Evolutionary conservation across 2,888 invertebrate genomes (phyloP), one percentile per base, ranked within the genome.

Genomic region (Lissonota sp.): DNA sequence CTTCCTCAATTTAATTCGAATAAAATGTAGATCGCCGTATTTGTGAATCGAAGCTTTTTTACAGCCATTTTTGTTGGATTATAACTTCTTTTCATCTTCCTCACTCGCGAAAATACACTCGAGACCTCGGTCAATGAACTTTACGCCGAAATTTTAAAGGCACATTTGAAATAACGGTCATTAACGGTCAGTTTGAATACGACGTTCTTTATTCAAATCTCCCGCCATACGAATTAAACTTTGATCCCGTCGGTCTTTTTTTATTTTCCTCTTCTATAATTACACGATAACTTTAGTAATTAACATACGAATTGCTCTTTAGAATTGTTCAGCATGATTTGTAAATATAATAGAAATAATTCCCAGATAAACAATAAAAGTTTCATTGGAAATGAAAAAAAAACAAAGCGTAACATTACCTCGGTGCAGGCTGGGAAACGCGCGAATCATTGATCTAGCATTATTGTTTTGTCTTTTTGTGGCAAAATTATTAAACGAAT

Each of bases 281-380:
- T 49, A 12, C 10, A 49, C 49, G 7, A n/a, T 14, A 14, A 12
- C 14, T 12, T 53, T 14, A 53, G 53, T 53, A 0, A 53, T 14
- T 53, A 53, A 12, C 12, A 53, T 53, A 53, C 14, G 26, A 53
- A 53, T 14, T 44, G 37, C 14, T 49, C 37, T 40, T 55, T 7
- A 42, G 26, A 62, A 26, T 26, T 26, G 26, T 26, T n/a, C 51
- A 46, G 44, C 26, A 55, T 74, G 74, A 74, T 16, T 67, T 75
- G 74, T 67, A 60, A 67, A 67, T 67, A 75, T 3, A 26, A 26
- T 26, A 26, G 26, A 26, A 26, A 53, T 14, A 53, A 75, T 60
- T 75, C 51, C 26, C 64, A 74, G 64, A 49, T 26, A 74, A 75
- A 60, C 42, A 66, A 66, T 46, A 66, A 67, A 75, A 67, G 55